A percentile compares a stretch with the other conserved stretches of the same genome.
phyloP scores from a whole-genome alignment of 2,797 vertebrate genomes.

The Prunella strophiata region DNA sequence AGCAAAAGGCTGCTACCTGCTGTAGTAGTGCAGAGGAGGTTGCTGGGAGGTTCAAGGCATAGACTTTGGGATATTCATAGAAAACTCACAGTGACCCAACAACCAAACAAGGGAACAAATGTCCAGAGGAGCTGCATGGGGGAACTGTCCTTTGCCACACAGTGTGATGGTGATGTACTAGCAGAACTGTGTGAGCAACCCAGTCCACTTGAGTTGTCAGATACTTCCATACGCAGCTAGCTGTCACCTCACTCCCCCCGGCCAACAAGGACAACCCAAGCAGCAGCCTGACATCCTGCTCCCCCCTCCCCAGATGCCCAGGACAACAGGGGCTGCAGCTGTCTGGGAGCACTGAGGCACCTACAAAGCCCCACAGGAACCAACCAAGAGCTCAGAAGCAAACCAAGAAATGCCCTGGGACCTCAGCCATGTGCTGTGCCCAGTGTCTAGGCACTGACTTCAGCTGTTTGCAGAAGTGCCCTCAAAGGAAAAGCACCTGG shows the following conservation, averaged over 20 bases:
- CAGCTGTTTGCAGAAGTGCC: neutral
- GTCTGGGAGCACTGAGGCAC: accelerated
- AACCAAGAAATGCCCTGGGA: neutral
- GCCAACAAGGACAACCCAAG: neutral
- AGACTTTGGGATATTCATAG: neutral
- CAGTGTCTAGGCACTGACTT: accelerated
- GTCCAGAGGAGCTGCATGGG: neutral
- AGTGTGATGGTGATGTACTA: accelerated
- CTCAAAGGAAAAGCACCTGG: neutral
- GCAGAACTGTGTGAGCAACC: neutral
- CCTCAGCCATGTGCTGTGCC: neutral
- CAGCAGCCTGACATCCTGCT: neutral
- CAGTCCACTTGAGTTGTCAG: neutral
- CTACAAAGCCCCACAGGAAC: neutral
- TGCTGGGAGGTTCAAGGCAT: neutral
- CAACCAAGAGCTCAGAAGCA: neutral
- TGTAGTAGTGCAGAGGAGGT: neutral
- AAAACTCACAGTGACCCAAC: neutral
- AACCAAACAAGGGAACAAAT: neutral
- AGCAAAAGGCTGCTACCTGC: neutral
- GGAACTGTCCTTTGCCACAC: neutral
- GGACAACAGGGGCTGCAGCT: accelerated
- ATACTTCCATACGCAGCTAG: neutral
- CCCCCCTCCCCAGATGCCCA: neutral
- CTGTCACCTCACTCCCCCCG: neutral